These are phyloP conservation scores for Rhagonycha lutea DNA, from an alignment of 2,888 invertebrate species.

Conservation along the genomic window DNA sequence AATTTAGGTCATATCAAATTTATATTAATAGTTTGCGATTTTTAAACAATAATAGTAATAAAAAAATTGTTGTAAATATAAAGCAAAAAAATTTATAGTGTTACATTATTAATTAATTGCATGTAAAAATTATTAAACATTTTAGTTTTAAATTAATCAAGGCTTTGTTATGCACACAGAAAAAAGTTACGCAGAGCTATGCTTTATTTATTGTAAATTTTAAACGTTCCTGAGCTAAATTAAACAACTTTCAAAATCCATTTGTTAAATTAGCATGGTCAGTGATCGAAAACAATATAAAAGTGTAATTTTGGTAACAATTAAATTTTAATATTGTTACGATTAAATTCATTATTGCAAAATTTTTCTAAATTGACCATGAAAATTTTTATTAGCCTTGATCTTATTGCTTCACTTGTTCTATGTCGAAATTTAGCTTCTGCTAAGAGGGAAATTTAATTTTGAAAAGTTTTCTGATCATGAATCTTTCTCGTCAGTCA, in stretches of 20 bases:
- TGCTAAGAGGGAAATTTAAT: not conserved
- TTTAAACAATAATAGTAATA: conserved; percentile 1
- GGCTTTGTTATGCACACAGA: not conserved
- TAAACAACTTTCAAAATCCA: conserved; percentile 12
- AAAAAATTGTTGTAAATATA: not conserved
- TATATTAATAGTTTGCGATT: not conserved
- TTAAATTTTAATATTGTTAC: not conserved
- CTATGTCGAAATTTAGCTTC: not conserved
- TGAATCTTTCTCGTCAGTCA: too few species aligned
- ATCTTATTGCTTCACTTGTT: not conserved
- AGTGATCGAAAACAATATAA: not conserved
- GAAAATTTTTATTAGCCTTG: not conserved
- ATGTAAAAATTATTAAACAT: not conserved
- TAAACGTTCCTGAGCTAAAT: conserved; percentile 3
- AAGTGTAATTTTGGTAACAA: not conserved
- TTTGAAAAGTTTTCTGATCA: not conserved
- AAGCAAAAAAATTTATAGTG: not conserved
- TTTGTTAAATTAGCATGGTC: conserved; percentile 7
- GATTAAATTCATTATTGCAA: not conserved
- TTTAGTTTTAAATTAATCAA: conserved; percentile 1
- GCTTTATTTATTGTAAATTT: not conserved
- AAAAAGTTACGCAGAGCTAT: not conserved
- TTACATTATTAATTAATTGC: not conserved
- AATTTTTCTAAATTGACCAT: not conserved
- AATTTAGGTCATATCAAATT: not conserved